phyloP scores from a whole-genome alignment of 2,797 vertebrate genomes.

The Peromyscus nudipes region DNA sequence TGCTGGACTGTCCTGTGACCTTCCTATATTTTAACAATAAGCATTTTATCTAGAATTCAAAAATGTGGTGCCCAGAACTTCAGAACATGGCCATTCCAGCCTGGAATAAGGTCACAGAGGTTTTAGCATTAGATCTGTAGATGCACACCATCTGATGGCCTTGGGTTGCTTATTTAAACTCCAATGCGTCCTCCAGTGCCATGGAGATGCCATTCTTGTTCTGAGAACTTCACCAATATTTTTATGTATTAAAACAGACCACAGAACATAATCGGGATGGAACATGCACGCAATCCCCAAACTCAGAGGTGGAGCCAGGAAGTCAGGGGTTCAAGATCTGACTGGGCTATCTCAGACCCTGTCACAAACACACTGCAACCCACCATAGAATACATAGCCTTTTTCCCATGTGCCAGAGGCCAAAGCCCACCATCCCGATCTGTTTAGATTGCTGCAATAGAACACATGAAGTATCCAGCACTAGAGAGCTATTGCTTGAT shows the following conservation, averaged over 20 bases:
- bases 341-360: neutral
- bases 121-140: neutral
- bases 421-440: neutral
- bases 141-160: too few relatives aligned
- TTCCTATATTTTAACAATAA: neutral
- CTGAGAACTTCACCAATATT: neutral
- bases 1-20: neutral
- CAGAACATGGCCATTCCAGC: neutral
- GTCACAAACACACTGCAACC: neutral
- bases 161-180: neutral
- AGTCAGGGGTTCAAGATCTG: neutral
- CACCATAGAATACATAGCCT: neutral
- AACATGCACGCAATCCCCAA: neutral
- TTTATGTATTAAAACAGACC: neutral
- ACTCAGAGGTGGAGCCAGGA: neutral
- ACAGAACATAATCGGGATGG: neutral
- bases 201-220: neutral
- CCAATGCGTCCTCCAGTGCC: neutral
- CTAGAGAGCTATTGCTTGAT: neutral
- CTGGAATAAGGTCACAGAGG: neutral
- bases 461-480: neutral
- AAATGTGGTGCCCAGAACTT: neutral
- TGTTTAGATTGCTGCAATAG: neutral
- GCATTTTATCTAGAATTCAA: neutral
- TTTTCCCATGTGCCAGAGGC: neutral